A percentile compares a stretch with the other conserved stretches of the same genome.
Evolutionary conservation across 2,888 invertebrate species (phyloP).

Genomic region (Rotaria macrura): DNA sequence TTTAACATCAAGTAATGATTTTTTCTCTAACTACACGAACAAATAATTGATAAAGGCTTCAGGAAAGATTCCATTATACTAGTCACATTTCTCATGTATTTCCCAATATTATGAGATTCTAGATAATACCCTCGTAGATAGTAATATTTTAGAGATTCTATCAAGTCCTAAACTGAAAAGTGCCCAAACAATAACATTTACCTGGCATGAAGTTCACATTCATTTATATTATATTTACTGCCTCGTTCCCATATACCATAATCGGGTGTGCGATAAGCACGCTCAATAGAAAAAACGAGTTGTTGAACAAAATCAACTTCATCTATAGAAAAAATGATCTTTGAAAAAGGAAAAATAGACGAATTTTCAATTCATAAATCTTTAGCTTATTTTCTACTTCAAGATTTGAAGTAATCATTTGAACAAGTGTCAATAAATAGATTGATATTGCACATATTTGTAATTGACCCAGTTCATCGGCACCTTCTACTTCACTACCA

Average conservation of each 20-base stretch:
- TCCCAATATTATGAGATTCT: too few species aligned
- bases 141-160: too few species aligned
- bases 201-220: constrained; percentile 89
- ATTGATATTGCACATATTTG: constrained; percentile 49
- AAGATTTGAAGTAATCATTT: constrained; percentile 82
- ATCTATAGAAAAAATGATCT: constrained; percentile 82
- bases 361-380: too few species aligned
- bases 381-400: neutral
- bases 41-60: too few species aligned
- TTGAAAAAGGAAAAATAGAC: too few species aligned
- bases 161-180: too few species aligned
- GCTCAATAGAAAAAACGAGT: constrained; percentile 93
- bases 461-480: constrained; percentile 15
- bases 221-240: constrained; percentile 98
- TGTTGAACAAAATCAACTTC: constrained; percentile 97
- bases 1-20: too few species aligned
- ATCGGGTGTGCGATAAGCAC: constrained; percentile 90
- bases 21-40: too few species aligned
- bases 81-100: too few species aligned
- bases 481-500: constrained; percentile 24
- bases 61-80: too few species aligned
- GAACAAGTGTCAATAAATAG: constrained; percentile 81
- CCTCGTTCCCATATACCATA: constrained; percentile 99
- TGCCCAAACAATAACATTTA: constrained; percentile 37
- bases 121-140: too few species aligned